Conservation (phyloP, 2,888 invertebrate genomes). For the Sphinx pinastri region DNA sequence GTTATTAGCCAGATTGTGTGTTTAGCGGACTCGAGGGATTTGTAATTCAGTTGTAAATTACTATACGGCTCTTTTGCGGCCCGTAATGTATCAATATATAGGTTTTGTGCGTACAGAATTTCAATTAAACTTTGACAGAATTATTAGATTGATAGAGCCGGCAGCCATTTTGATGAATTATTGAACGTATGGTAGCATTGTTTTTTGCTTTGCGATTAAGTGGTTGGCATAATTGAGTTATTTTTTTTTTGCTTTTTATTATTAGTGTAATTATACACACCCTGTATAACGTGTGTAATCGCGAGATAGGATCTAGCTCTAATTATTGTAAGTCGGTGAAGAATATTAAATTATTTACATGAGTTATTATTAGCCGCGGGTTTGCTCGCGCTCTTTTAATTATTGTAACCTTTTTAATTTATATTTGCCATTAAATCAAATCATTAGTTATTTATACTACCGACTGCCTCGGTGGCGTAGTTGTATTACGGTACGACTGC, state of each 20-base stretch:
- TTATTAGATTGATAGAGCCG: conserved; percentile 79
- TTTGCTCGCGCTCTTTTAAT: background rate
- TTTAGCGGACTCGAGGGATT: conserved; percentile 78
- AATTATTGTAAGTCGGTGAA: conserved; percentile 14
- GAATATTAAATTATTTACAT: conserved; percentile 7
- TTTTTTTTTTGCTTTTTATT: conserved; percentile 23
- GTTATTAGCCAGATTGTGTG: conserved; percentile 80
- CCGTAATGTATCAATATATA: conserved; percentile 81
- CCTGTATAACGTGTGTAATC: conserved; percentile 15
- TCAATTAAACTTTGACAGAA: conserved; percentile 82
- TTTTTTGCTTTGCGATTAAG: conserved; percentile 39
- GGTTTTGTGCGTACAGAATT: conserved; percentile 71
- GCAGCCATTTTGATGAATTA: conserved; percentile 73
- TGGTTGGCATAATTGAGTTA: conserved; percentile 25
- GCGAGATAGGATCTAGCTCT: conserved; percentile 17
- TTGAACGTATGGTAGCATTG: conserved; percentile 53
- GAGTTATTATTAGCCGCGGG: background rate
- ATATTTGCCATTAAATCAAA: too few relatives aligned
- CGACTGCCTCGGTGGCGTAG: too few relatives aligned
- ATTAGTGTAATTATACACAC: conserved; percentile 21
- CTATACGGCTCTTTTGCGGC: conserved; percentile 74
- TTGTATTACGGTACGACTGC: too few relatives aligned
- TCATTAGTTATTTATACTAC: too few relatives aligned
- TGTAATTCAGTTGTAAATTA: conserved; percentile 83
- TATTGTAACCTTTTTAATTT: background rate